Conservation (phyloP, 2,797 vertebrate genomes). For the Huso huso region DNA sequence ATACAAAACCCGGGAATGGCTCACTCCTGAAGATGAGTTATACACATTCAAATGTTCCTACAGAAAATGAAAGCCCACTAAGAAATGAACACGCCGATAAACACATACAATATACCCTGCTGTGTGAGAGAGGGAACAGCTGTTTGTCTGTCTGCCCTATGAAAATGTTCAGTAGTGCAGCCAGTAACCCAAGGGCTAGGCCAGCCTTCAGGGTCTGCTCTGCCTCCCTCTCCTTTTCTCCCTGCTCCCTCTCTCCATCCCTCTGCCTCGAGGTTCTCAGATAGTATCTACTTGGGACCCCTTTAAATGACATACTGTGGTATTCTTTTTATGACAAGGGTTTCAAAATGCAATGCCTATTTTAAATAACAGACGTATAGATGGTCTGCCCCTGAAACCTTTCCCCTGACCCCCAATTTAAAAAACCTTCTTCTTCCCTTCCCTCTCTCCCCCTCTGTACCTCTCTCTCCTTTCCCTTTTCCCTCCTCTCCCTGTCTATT, state of each 20-base stretch:
- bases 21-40: no score
- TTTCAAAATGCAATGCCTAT: constrained; percentile 24
- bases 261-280: no score
- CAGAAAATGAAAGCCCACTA: no score
- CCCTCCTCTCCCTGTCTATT: constrained; percentile 22
- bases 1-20: no score
- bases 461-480: constrained; percentile 18
- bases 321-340: no score
- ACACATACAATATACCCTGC: no score
- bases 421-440: constrained; percentile 25
- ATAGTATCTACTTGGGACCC: no score
- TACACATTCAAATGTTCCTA: no score
- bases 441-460: constrained; percentile 16
- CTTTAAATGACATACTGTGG: no score
- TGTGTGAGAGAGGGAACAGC: constrained; percentile 54
- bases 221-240: constrained; percentile 22
- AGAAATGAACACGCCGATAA: no score
- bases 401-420: constrained; percentile 8
- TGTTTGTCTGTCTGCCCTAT: constrained; percentile 42
- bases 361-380: constrained; percentile 16
- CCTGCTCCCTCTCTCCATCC: background rate
- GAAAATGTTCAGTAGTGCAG: constrained; percentile 24
- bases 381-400: background rate
- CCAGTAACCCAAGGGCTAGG: constrained; percentile 44
- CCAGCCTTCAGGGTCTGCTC: constrained; percentile 33